Evolutionary conservation across 2,888 invertebrate species (phyloP), one percentile per base, ranked within the genome.

Genomic region (Auanema freiburgensis): DNA sequence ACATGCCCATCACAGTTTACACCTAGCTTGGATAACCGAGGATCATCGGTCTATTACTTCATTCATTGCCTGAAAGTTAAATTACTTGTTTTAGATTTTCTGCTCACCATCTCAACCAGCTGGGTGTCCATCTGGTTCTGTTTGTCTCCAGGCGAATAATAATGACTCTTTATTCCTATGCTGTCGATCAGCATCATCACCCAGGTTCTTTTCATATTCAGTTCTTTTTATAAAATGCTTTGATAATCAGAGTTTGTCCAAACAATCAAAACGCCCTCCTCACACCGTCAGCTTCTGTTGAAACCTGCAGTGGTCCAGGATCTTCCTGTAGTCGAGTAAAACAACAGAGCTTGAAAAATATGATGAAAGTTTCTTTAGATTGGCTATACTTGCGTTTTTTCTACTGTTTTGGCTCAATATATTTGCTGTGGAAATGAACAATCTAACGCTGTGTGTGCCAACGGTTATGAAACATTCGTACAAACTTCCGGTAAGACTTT

Each of bases 351-450:
- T 5, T 33, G 33, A 33, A 33, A 33, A n/a, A n/a, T n/a, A n/a
- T n/a, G n/a, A 33, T 33, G 33, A 33, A 33, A 12, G 8, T 21
- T 1, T 50, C 60, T 76, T 14, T 63, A 75, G 74, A 42, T 71
- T 18, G 74, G 76, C 3, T 81, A 79, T 60, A 72, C 75, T 0
- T 81, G 81, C 55, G 76, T 78, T 54, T 61, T 79, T n/a, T 83
- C 82, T 1, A 63, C 61, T 11, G 60, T 75, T 3, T 56, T 74
- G 1, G 63, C 72, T 24, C 61, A 67, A n/a, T 81, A 76, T 59
- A 71, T 79, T 1, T 81, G 81, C 42, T 81, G 81, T 58, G 82
- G 81, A 5, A 57, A 57, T 8, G 70, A 67, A 12, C 43, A 53
- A 3, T 49, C 50, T 1, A 52, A 55, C 4, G 70, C 74, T 3